Evolutionary conservation across 2,113 vertebrate species (phyloP).

Genomic region (Myrmecobius fasciatus): DNA sequence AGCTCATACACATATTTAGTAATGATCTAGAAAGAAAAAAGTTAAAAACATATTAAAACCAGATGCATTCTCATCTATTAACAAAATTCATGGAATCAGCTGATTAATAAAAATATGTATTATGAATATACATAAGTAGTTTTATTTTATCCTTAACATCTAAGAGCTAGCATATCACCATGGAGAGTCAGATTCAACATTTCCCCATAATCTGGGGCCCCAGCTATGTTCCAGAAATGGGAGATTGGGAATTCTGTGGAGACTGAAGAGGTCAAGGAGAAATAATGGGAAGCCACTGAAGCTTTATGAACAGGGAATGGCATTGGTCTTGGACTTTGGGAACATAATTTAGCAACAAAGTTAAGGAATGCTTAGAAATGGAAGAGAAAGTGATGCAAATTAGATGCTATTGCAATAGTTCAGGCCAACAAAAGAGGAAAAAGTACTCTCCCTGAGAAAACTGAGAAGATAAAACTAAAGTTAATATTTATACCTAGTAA

Average conservation of each 20-base stretch:
- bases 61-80: conserved; percentile 28
- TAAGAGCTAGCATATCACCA: not conserved
- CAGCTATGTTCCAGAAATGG: not conserved
- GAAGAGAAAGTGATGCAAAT: not conserved
- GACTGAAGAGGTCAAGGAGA: not conserved
- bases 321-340: not conserved
- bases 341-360: not conserved
- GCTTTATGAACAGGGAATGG: not conserved
- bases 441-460: conserved; percentile 86
- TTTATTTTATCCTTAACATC: not conserved
- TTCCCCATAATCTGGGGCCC: not conserved
- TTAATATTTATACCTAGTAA: conserved; percentile 92
- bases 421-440: conserved; percentile 95
- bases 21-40: conserved; percentile 89
- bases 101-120: not conserved
- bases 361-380: not conserved
- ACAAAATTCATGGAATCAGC: conserved; percentile 34
- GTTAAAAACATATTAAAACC: conserved; percentile 65
- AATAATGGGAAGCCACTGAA: not conserved
- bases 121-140: not conserved
- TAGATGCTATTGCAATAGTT: not conserved
- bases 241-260: not conserved
- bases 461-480: conserved; percentile 94
- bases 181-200: not conserved
- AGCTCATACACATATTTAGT: conserved; percentile 96